Base-by-base conservation (phyloP, 1,140 invertebrate genomes). In the Maconellicoccus hirsutus region DNA sequence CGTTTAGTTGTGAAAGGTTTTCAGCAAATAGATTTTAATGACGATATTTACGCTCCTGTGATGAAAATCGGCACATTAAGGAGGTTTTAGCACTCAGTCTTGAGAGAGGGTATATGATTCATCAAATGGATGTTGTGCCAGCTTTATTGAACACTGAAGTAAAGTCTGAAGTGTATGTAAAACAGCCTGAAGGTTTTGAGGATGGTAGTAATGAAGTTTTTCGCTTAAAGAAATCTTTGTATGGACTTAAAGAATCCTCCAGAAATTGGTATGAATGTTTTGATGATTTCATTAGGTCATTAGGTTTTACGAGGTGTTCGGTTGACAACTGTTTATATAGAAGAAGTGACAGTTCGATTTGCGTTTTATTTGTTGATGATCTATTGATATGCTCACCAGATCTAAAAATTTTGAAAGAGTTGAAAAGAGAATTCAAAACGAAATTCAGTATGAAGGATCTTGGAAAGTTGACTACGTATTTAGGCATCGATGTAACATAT, bases 1-100 rank as follows among this genome's bases (percentile, higher is more conserved):
- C 70, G 79, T 25, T 74, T 80, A 38, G 80, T 82, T 7, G 78
- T 76, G 7, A 77, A 78, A 73, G 80, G 80, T 0, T 81, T 75
- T 70, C 72, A 72, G 23, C 79, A 80, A 73, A 61, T 61, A 66
- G 16, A 74, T 70, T 76, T 79, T 70, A 79, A 73, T 71, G 25
- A 75, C 61, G 78, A 80, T 73, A 78, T 77, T 70, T 80, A 74
- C 71, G 59, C 78, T 22, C 76, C 78, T 39, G 79, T 79, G 12
- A 73, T 72, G 23, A 73, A 75, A 72, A 38, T 75, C 12, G 71
- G 72, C 16, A 75, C 78, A 38, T 33, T 79, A 27, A 71, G 33
- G 33, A 6, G 14, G 14, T 38, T 38, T 38, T 38, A 38, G 33
- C 33, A 14, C 6, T 38, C 6, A 7, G 33, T 38, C 6, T 38